phyloP scores from a whole-genome alignment of 2,888 invertebrate species.

The Morinoia aosen region DNA sequence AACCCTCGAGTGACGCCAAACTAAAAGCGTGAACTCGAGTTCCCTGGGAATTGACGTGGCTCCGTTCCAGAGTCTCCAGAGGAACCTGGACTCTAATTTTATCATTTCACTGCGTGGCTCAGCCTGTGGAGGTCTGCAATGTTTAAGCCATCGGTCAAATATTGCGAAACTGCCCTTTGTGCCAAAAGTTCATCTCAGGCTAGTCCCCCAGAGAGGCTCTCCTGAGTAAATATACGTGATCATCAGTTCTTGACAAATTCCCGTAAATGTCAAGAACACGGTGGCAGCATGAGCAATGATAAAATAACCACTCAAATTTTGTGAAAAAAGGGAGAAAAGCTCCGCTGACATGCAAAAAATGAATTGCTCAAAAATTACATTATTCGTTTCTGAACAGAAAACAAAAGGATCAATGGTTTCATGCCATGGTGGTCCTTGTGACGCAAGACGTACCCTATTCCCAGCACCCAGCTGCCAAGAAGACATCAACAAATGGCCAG shows the following conservation, averaged over 20 bases:
- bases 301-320: too few species aligned
- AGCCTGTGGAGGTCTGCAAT: background rate
- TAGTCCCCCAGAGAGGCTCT: background rate
- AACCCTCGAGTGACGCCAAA: background rate
- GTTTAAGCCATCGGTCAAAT: background rate
- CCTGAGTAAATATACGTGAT: background rate
- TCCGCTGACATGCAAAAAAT: too few species aligned
- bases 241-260: background rate
- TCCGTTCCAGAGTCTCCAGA: background rate
- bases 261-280: too few species aligned
- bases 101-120: background rate
- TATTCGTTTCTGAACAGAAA: background rate
- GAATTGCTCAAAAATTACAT: too few species aligned
- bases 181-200: background rate
- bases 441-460: background rate
- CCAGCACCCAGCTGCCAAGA: background rate
- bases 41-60: background rate
- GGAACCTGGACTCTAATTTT: background rate
- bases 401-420: background rate
- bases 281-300: too few species aligned
- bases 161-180: background rate
- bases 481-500: background rate
- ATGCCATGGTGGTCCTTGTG: background rate
- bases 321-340: too few species aligned
- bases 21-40: background rate